Conservation (phyloP, 2,113 vertebrate genomes). For the Clinocottus analis region DNA sequence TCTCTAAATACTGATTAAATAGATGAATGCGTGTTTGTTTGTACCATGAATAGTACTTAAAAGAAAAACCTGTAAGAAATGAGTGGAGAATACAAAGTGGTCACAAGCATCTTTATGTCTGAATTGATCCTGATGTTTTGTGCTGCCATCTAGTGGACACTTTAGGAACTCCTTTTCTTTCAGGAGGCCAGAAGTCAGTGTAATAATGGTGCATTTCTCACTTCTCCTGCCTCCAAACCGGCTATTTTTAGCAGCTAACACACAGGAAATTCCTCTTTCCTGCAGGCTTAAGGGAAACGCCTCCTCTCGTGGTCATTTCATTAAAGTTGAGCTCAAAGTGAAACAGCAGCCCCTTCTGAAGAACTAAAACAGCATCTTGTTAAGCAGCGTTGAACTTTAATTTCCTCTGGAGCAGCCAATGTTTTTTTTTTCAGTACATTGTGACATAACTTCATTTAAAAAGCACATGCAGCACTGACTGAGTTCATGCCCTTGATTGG, state of each 20-base stretch:
- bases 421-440: slow-evolving; percentile 44
- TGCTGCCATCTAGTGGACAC: slow-evolving; percentile 60
- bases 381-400: slow-evolving; percentile 61
- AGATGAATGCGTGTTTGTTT: not conserved
- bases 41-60: not conserved
- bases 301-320: slow-evolving; percentile 30
- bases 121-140: too few species aligned
- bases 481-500: slow-evolving; percentile 24
- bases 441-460: slow-evolving; percentile 27
- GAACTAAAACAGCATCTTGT: slow-evolving; percentile 28
- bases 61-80: not conserved
- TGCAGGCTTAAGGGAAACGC: slow-evolving; percentile 34
- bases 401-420: slow-evolving; percentile 60
- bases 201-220: not conserved
- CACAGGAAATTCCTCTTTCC: slow-evolving; percentile 47
- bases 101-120: too few species aligned
- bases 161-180: not conserved
- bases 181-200: not conserved
- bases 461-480: slow-evolving; percentile 2
- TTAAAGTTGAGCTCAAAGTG: slow-evolving; percentile 39
- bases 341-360: slow-evolving; percentile 1
- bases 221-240: slow-evolving; percentile 5
- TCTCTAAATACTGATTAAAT: not conserved
- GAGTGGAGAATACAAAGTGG: too few species aligned
- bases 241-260: slow-evolving; percentile 34